These are phyloP conservation scores for Melanotaenia maccullochi DNA, from an alignment of 2,797 vertebrate genomes.

Conservation along the genomic window DNA sequence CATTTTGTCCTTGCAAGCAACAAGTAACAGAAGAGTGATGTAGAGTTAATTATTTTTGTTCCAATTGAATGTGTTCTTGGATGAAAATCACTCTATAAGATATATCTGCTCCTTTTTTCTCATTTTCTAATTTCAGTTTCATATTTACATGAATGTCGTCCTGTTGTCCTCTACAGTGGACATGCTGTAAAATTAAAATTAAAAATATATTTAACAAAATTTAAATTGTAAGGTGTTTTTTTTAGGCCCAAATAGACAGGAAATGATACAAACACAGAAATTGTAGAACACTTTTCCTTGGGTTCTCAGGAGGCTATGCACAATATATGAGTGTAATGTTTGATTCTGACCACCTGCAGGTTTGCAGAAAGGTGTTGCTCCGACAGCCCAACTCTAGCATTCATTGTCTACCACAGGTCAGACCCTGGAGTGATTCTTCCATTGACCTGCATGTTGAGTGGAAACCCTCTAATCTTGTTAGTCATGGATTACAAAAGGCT, in stretches of 20 bases:
- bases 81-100: not conserved
- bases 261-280: not conserved
- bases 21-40: not conserved
- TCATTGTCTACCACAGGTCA: conserved; percentile 16
- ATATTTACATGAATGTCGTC: not conserved
- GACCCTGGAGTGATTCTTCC: conserved; percentile 52
- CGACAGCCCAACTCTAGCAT: too few relatives aligned
- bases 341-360: too few relatives aligned
- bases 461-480: conserved; percentile 76
- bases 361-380: not conserved
- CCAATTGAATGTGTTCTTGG: not conserved
- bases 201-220: not conserved
- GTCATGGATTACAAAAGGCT: conserved; percentile 75
- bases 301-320: too few relatives aligned
- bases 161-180: conserved; percentile 1
- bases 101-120: not conserved
- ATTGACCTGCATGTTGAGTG: conserved; percentile 54
- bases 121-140: not conserved
- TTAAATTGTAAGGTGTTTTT: not conserved
- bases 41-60: not conserved
- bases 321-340: too few relatives aligned
- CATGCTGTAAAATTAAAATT: not conserved
- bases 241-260: not conserved
- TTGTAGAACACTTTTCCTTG: not conserved
- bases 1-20: not conserved